Conservation (phyloP, 1,140 invertebrate genomes). For the Meloidogyne hapla region DNA sequence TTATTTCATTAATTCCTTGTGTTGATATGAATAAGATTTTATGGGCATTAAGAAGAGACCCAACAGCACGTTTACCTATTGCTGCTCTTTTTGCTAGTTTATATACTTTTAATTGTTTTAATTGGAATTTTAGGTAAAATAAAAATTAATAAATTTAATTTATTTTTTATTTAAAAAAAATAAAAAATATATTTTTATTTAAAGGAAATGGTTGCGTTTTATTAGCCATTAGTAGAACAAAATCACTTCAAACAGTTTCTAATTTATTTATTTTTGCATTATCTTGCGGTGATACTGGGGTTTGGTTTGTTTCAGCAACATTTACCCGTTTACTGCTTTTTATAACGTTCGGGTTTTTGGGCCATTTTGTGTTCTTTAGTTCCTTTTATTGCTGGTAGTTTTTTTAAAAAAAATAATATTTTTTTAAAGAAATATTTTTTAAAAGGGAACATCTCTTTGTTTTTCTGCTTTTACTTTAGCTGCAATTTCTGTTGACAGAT, state of each 20-base stretch:
- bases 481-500: conserved; percentile 59
- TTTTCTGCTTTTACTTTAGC: conserved; percentile 59
- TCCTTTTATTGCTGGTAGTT: conserved; percentile 49
- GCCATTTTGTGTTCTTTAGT: conserved; percentile 49
- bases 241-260: conserved; percentile 63
- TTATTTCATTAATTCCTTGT: background rate
- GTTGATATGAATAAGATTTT: conserved; percentile 37
- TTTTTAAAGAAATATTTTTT: conserved; percentile 11
- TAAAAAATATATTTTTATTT: background rate
- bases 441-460: conserved; percentile 53
- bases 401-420: background rate
- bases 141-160: too few species aligned
- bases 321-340: conserved; percentile 63
- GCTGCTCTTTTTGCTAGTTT: conserved; percentile 40
- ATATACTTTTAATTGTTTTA: conserved; percentile 38
- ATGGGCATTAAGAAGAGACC: conserved; percentile 33
- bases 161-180: background rate
- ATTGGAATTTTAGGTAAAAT: conserved; percentile 30
- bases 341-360: conserved; percentile 60
- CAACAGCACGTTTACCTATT: conserved; percentile 27
- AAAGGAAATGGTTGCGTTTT: conserved; percentile 37
- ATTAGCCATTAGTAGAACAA: conserved; percentile 39
- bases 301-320: conserved; percentile 55
- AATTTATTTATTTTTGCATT: conserved; percentile 59
- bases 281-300: conserved; percentile 60